These are phyloP conservation scores for Heliothis subflexa DNA, from an alignment of 1,140 invertebrate species.

Conservation along the genomic window DNA sequence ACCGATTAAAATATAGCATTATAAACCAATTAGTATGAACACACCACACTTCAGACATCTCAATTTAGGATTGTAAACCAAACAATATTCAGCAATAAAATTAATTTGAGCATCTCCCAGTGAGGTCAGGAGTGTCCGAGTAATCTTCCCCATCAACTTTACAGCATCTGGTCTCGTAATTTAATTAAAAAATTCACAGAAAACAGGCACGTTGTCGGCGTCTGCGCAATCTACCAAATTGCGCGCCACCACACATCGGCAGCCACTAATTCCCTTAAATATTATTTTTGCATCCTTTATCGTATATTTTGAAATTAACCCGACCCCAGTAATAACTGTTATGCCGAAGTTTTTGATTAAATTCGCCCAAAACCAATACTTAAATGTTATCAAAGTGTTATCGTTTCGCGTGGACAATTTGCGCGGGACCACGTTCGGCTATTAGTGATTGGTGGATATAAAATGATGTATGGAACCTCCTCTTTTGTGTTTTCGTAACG, in stretches of 20 bases:
- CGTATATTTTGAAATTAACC: slow-evolving; percentile 83
- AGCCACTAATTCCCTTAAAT: slow-evolving; percentile 80
- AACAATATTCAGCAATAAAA: slow-evolving; percentile 38
- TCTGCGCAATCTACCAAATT: slow-evolving; percentile 81
- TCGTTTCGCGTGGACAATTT: slow-evolving; percentile 61
- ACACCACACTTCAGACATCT: slow-evolving; percentile 21
- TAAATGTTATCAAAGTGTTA: slow-evolving; percentile 75
- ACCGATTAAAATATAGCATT: neutral
- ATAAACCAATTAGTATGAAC: slow-evolving; percentile 16
- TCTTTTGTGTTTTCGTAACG: slow-evolving; percentile 67
- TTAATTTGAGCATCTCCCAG: slow-evolving; percentile 37
- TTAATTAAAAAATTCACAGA: slow-evolving; percentile 86
- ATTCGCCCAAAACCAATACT: slow-evolving; percentile 82
- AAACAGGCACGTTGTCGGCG: slow-evolving; percentile 70
- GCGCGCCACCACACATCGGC: slow-evolving; percentile 65
- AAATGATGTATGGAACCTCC: slow-evolving; percentile 58
- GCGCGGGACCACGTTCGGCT: slow-evolving; percentile 27
- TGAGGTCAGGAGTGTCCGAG: slow-evolving; percentile 43
- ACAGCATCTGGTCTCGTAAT: slow-evolving; percentile 81
- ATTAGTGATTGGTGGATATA: slow-evolving; percentile 29
- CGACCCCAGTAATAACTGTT: slow-evolving; percentile 73
- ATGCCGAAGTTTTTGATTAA: slow-evolving; percentile 79
- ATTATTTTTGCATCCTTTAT: slow-evolving; percentile 81
- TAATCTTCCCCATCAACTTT: slow-evolving; percentile 63
- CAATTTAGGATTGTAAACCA: slow-evolving; percentile 43